Conservation (phyloP, 2,888 invertebrate genomes). For the Aporophyla nigra region DNA sequence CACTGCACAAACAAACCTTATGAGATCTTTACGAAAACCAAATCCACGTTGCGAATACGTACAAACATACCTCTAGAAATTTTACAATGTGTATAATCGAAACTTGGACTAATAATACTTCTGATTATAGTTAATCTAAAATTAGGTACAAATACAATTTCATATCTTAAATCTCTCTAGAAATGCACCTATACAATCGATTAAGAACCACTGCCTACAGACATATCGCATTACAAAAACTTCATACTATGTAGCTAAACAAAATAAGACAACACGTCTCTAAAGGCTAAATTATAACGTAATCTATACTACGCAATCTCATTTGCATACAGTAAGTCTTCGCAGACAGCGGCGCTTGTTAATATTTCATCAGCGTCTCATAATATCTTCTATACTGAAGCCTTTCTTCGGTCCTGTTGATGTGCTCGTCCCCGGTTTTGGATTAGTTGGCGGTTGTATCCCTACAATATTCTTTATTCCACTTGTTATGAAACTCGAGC, state of each 20-base stretch:
- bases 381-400: slow-evolving; percentile 97
- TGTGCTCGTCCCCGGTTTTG: slow-evolving; percentile 90
- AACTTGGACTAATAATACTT: slow-evolving; percentile 88
- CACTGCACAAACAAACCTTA: slow-evolving; percentile 91
- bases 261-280: slow-evolving; percentile 57
- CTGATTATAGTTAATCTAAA: slow-evolving; percentile 74
- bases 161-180: slow-evolving; percentile 60
- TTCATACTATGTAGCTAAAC: slow-evolving; percentile 48
- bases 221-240: slow-evolving; percentile 50
- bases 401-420: slow-evolving; percentile 94
- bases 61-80: slow-evolving; percentile 84
- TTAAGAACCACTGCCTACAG: slow-evolving; percentile 44
- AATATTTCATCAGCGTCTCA: slow-evolving; percentile 93
- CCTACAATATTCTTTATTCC: slow-evolving; percentile 90
- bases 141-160: slow-evolving; percentile 66
- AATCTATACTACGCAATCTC: slow-evolving; percentile 56
- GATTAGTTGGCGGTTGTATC: slow-evolving; percentile 86
- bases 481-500: slow-evolving; percentile 84
- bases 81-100: slow-evolving; percentile 76
- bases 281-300: slow-evolving; percentile 50
- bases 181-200: slow-evolving; percentile 66
- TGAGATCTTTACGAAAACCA: slow-evolving; percentile 91
- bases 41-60: slow-evolving; percentile 87
- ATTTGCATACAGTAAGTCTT: slow-evolving; percentile 55
- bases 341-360: slow-evolving; percentile 40